These are phyloP conservation scores for Ancistrus triradiatus DNA, from an alignment of 2,113 vertebrate species.

Conservation along the genomic window DNA sequence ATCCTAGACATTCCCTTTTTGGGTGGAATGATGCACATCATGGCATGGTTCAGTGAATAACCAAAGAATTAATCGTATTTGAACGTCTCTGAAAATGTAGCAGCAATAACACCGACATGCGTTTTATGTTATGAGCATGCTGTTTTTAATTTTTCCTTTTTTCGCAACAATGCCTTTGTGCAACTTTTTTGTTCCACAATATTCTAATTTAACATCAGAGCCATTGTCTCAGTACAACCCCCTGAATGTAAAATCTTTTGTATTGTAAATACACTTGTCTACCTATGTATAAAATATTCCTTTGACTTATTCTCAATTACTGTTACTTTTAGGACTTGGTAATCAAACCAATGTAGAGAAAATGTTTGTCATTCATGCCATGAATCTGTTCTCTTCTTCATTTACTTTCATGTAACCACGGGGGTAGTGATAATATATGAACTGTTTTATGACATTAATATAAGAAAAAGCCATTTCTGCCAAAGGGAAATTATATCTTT, in stretches of 20 bases:
- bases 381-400: background rate
- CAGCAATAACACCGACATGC: no score
- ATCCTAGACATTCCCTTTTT: constrained; percentile 3
- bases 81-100: no score
- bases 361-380: no score
- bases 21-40: background rate
- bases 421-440: constrained; percentile 64
- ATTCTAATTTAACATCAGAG: constrained; percentile 44
- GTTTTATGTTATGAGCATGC: no score
- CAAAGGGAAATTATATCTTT: constrained; percentile 41
- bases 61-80: no score
- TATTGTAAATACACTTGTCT: constrained; percentile 77
- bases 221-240: constrained; percentile 54
- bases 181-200: no score
- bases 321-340: constrained; percentile 60
- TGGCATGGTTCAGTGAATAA: no score
- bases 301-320: constrained; percentile 28
- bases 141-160: no score
- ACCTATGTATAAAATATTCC: constrained; percentile 61
- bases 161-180: no score
- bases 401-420: constrained; percentile 52
- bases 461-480: constrained; percentile 39
- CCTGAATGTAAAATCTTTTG: constrained; percentile 76
- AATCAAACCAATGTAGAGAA: constrained; percentile 44
- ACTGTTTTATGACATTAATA: constrained; percentile 50